Evolutionary conservation across 2,888 invertebrate species (phyloP), one percentile per base, ranked within the genome.

Genomic region (Aproaerema taeniolella): DNA sequence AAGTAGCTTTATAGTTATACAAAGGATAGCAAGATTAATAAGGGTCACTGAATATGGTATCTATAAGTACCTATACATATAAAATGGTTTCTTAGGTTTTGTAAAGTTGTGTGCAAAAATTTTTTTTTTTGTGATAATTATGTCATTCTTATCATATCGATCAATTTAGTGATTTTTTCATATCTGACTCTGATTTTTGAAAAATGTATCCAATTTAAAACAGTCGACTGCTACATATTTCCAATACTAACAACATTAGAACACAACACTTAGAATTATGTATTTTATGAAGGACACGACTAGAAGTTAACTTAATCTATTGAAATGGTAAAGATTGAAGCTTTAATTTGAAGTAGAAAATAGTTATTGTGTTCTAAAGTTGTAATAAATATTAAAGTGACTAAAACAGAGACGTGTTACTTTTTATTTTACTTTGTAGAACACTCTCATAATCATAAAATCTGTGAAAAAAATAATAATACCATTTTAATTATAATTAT

Each of bases 261-360:
- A 20, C 20, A 26, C 30, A 45, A 66, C 79, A 80, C 76, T 61
- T 80, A 77, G 70, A 52, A 63, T 58, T 60, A 67, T 65, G 58
- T n/a, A n/a, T n/a, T 72, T 63, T 56, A 59, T 50, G 67, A 59
- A 60, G 67, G 61, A 72, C 65, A 61, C 50, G 43, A 48, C 36
- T 56, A 61, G 55, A 43, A 49, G n/a, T n/a, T 55, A 52, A 53
- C 50, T 55, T 63, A 37, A 30, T 13, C 12, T 37, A 30, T 17
- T 37, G 30, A 41, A 66, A 66, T 83, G 85, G 85, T 85, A 86
- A 86, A 72, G 53, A 70, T 65, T 52, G 64, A 85, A 85, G 85
- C 85, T 86, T 86, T 86, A 85, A 86, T 85, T 86, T 86, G 83
- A 54, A 64, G 85, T 86, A 85, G 85, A 69, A 55, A 79, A 78